These are phyloP conservation scores for Spondyliosoma cantharus DNA, from an alignment of 2,797 vertebrate genomes.

Conservation along the genomic window DNA sequence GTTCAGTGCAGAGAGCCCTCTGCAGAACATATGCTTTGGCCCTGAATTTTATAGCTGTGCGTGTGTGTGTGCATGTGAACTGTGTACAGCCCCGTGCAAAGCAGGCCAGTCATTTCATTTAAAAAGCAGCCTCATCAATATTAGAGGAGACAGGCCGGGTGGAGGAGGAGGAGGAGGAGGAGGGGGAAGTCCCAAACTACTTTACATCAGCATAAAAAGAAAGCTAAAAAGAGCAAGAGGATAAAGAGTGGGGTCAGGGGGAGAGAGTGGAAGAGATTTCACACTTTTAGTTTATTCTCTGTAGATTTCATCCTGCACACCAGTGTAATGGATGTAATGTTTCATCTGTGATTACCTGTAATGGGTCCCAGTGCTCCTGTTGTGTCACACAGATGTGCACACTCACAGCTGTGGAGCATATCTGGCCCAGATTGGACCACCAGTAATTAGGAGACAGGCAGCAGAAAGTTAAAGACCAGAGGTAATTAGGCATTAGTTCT, in stretches of 20 bases:
- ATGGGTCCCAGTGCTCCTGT: not conserved
- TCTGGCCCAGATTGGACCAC: slow-evolving; percentile 16
- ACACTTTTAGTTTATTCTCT: not conserved
- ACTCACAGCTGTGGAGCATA: not conserved
- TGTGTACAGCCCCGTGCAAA: slow-evolving; percentile 39
- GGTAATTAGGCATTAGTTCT: slow-evolving; percentile 9
- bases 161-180: slow-evolving; percentile 19
- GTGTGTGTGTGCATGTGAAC: not conserved
- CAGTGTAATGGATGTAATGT: not conserved
- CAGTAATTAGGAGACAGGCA: slow-evolving; percentile 3
- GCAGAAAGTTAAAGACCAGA: slow-evolving; percentile 22
- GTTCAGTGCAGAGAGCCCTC: not conserved
- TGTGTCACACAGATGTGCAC: slow-evolving; percentile 6
- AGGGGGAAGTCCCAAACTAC: slow-evolving; percentile 53
- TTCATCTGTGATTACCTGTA: slow-evolving; percentile 4
- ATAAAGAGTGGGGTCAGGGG: slow-evolving; percentile 39
- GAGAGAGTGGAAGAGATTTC: not conserved
- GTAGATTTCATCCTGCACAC: not conserved
- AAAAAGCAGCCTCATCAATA: slow-evolving; percentile 75
- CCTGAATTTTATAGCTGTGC: slow-evolving; percentile 15
- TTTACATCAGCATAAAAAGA: slow-evolving; percentile 61
- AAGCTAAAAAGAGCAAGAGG: slow-evolving; percentile 45
- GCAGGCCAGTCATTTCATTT: slow-evolving; percentile 65
- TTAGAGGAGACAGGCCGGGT: slow-evolving; percentile 60
- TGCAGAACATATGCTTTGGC: slow-evolving; percentile 15